A percentile compares a stretch with the other conserved stretches of the same genome.
phyloP scores from a whole-genome alignment of 1,140 invertebrate genomes.

The Aphidius ervi region DNA sequence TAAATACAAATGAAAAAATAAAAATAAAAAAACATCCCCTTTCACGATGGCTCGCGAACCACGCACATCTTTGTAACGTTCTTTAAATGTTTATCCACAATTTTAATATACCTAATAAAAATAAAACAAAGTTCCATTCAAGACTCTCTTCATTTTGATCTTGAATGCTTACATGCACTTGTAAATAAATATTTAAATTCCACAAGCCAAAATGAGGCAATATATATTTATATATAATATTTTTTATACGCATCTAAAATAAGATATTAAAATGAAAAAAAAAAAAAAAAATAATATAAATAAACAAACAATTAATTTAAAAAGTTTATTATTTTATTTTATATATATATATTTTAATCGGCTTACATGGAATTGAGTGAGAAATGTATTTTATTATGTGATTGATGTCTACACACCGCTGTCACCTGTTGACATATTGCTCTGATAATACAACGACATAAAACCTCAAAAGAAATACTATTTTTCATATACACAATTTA shows the following conservation, averaged over 20 bases:
- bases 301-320: constrained; percentile 1
- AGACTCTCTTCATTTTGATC: too few relatives aligned
- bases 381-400: constrained; percentile 34
- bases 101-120: too few relatives aligned
- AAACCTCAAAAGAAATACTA: neutral
- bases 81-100: too few relatives aligned
- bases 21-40: too few relatives aligned
- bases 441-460: constrained; percentile 34
- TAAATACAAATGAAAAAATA: too few relatives aligned
- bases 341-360: too few relatives aligned
- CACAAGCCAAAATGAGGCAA: neutral
- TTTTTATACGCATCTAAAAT: neutral
- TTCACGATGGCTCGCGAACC: constrained; percentile 22
- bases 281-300: too few relatives aligned
- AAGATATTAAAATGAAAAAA: neutral
- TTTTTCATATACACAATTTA: constrained; percentile 17
- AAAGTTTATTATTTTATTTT: too few relatives aligned
- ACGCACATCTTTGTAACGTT: too few relatives aligned
- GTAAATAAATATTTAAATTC: neutral
- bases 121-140: too few relatives aligned
- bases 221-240: neutral
- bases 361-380: constrained; percentile 21
- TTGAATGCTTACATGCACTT: too few relatives aligned
- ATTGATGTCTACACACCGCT: constrained; percentile 40
- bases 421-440: constrained; percentile 40